phyloP scores from a whole-genome alignment of 1,140 invertebrate species.

The Oncopeltus fasciatus region DNA sequence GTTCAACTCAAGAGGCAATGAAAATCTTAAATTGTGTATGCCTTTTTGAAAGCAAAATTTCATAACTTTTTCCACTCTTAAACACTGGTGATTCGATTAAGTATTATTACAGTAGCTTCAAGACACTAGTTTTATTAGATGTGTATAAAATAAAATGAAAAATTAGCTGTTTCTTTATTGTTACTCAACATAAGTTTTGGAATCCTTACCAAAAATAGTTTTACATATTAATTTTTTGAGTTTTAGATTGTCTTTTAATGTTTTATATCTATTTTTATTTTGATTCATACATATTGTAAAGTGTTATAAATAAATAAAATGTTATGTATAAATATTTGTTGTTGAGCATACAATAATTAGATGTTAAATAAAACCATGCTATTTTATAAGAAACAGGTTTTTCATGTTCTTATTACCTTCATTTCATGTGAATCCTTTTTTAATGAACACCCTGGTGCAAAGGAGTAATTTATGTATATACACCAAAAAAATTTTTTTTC shows the following conservation, averaged over 20 bases:
- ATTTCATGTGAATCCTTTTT: too few relatives aligned
- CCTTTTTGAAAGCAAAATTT: too few relatives aligned
- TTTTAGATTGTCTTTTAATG: neutral
- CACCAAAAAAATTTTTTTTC: too few relatives aligned
- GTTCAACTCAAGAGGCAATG: too few relatives aligned
- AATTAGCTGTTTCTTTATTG: neutral
- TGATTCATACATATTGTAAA: neutral
- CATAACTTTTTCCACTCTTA: too few relatives aligned
- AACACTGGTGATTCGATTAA: too few relatives aligned
- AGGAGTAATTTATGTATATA: too few relatives aligned
- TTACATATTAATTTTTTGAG: neutral
- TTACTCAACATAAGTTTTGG: neutral
- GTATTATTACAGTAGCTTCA: too few relatives aligned
- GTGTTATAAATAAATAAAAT: neutral
- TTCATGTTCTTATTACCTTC: too few relatives aligned
- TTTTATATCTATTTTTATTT: neutral
- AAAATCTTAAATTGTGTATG: too few relatives aligned
- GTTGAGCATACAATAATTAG: neutral
- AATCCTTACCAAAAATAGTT: neutral
- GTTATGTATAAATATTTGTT: neutral
- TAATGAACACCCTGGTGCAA: too few relatives aligned
- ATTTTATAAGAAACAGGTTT: neutral
- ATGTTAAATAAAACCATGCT: neutral
- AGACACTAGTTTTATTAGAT: too few relatives aligned
- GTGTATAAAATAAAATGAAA: neutral